Base-by-base conservation (phyloP, 2,888 invertebrate species). In the Sceliomorpha sp. region DNA sequence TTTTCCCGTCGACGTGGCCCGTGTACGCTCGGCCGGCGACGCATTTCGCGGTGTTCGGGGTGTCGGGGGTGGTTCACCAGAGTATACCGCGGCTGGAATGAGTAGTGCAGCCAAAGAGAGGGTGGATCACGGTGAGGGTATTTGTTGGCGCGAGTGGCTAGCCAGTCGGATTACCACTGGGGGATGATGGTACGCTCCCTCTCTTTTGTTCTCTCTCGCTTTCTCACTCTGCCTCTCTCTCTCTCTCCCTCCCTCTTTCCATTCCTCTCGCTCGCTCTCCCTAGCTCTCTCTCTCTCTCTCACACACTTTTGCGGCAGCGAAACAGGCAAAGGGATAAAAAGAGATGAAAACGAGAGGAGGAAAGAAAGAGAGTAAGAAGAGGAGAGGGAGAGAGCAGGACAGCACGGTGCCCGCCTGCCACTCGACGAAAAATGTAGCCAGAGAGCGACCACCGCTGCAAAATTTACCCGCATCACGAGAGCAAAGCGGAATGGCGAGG, bases 121-220 rank as follows among this genome's bases (percentile, higher is more conserved):
- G 81, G 81, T 80, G 82, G 85, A 78, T 79, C 82, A 83, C 80
- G 84, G 80, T 82, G 85, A 83, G 87, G 85, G 85, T 85, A 86
- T 86, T 87, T 87, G 86, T 86, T 84, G 86, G 87, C 86, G 86
- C 84, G 86, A 86, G 87, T 84, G 86, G 87, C 87, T 86, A 87
- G 85, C 87, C 87, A 87, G 86, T 85, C 86, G 86, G 87, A 87
- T 87, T 87, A 88, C 87, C 87, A 84, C 85, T 78, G 81, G 76
- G 73, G 77, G 75, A 73, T n/a, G 71, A 24, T 24, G 26, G 13
- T 15, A 15, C n/a, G n/a, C n/a, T n/a, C n/a, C n/a, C n/a, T n/a
- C n/a, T n/a, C n/a, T n/a, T n/a, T n/a, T n/a, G n/a, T n/a, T n/a
- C n/a, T n/a, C n/a, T n/a, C n/a, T n/a, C n/a, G n/a, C n/a, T n/a